Evolutionary conservation across 2,888 invertebrate genomes (phyloP).

Genomic region (Lasioglossum leucozonium): DNA sequence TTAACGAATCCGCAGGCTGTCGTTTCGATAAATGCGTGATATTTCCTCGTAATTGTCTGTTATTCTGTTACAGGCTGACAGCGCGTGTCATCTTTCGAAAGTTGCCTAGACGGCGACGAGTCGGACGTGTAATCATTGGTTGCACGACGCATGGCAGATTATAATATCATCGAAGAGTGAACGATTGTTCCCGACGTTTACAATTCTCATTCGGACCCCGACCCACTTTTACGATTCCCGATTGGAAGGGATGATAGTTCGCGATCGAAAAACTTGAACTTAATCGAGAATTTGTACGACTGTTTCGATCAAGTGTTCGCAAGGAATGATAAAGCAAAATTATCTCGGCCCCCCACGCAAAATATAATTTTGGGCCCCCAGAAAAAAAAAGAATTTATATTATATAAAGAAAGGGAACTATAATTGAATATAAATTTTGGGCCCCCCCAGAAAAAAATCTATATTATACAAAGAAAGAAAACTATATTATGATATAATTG

Average conservation of each 20-base stretch:
- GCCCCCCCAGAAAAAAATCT: too few relatives aligned
- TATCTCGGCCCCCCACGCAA: too few relatives aligned
- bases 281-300: background rate
- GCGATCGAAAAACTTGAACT: conserved; percentile 36
- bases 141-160: background rate
- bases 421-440: too few relatives aligned
- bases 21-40: conserved; percentile 12
- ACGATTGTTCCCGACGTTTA: too few relatives aligned
- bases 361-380: too few relatives aligned
- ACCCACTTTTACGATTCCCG: conserved; percentile 44
- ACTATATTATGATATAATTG: too few relatives aligned
- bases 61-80: background rate
- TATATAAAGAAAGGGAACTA: too few relatives aligned
- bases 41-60: conserved; percentile 13
- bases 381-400: too few relatives aligned
- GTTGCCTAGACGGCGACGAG: background rate
- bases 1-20: conserved; percentile 7
- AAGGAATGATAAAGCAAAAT: background rate
- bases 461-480: too few relatives aligned
- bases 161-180: background rate
- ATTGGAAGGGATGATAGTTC: conserved; percentile 32
- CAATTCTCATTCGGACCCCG: conserved; percentile 29
- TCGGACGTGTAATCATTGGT: background rate
- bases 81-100: conserved; percentile 10
- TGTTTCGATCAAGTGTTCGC: background rate